phyloP scores from a whole-genome alignment of 2,113 vertebrate species.

The Cichladusa arquata region DNA sequence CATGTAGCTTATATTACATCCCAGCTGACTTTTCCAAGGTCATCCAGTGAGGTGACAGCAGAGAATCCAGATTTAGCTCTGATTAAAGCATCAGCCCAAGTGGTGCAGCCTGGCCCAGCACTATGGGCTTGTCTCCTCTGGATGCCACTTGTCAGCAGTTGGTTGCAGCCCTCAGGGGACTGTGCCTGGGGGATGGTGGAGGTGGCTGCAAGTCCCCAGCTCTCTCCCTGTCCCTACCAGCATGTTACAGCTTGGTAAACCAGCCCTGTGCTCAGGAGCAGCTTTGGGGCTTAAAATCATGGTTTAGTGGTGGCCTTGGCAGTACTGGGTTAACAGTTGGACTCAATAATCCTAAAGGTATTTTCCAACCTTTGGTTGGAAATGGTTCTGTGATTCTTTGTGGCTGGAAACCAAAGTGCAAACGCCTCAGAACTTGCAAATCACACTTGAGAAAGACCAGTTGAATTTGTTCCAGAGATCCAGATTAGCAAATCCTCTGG shows the following conservation, averaged over 20 bases:
- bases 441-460: background rate
- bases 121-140: rapidly evolving
- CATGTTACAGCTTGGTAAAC: rapidly evolving
- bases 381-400: background rate
- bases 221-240: background rate
- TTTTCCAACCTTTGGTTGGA: background rate
- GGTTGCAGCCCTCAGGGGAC: background rate
- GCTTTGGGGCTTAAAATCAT: background rate
- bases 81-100: background rate
- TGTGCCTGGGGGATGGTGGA: background rate
- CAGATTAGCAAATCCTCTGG: background rate
- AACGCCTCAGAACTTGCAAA: background rate
- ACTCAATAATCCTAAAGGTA: background rate
- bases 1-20: background rate
- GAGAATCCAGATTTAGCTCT: background rate
- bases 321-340: background rate
- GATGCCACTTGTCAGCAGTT: background rate
- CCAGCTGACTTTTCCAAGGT: background rate
- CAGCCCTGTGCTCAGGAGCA: background rate
- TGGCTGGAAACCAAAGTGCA: background rate
- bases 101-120: background rate
- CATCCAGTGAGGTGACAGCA: background rate
- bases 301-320: background rate
- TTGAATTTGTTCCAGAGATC: background rate
- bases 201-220: background rate